These are phyloP conservation scores for Dryocosmus kuriphilus DNA, from an alignment of 2,888 invertebrate genomes.

Conservation along the genomic window DNA sequence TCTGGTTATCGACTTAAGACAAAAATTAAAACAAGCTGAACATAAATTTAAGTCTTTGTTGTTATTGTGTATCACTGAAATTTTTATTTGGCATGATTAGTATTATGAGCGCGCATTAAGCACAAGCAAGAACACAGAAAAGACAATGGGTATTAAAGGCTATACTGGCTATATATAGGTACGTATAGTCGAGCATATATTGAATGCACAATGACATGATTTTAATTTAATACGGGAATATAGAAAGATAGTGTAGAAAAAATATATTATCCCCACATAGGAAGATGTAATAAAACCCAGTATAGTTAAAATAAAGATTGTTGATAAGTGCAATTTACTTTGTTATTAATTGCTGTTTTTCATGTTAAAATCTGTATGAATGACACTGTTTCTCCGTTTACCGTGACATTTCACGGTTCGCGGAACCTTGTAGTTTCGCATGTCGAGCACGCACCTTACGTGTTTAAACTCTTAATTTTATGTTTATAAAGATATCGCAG, in stretches of 20 bases:
- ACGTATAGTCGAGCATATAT: too few relatives aligned
- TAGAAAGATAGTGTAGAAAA: not conserved
- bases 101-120: not conserved
- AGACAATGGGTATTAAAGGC: too few relatives aligned
- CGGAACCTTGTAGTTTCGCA: not conserved
- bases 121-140: too few relatives aligned
- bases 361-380: not conserved
- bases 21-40: too few relatives aligned
- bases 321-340: not conserved
- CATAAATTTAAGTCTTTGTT: too few relatives aligned
- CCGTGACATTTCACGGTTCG: not conserved
- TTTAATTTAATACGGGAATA: not conserved
- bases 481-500: not conserved
- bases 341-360: not conserved
- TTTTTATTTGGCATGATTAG: not conserved
- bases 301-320: not conserved
- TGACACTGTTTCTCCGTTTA: not conserved
- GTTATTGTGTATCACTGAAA: too few relatives aligned
- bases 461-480: not conserved
- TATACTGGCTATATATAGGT: too few relatives aligned
- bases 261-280: not conserved
- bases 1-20: too few relatives aligned
- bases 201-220: not conserved
- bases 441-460: not conserved
- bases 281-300: not conserved